Conservation (phyloP, 2,888 invertebrate genomes). For the Exocentrus adspersus region DNA sequence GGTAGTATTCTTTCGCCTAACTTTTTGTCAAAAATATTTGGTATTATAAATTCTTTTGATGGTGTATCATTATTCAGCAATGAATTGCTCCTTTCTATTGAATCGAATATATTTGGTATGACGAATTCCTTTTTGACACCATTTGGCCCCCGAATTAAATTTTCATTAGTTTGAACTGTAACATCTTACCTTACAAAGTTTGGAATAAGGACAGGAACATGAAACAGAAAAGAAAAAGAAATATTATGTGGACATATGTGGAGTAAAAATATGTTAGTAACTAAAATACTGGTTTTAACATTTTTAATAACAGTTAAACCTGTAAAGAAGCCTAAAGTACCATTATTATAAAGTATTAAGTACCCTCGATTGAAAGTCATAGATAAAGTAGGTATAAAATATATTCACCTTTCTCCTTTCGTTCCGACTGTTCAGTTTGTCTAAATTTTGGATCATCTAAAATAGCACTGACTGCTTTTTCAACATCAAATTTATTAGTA, state of each 20-base stretch:
- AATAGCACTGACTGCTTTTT: constrained; percentile 78
- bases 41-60: constrained; percentile 28
- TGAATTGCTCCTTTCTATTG: neutral
- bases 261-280: too few relatives aligned
- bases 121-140: constrained; percentile 15
- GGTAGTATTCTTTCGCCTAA: neutral
- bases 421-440: constrained; percentile 23
- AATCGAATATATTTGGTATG: constrained; percentile 29
- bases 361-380: too few relatives aligned
- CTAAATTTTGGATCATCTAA: constrained; percentile 49
- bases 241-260: too few relatives aligned
- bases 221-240: constrained; percentile 51
- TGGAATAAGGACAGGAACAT: constrained; percentile 51
- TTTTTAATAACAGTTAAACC: too few relatives aligned
- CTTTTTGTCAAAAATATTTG: constrained; percentile 23
- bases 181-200: constrained; percentile 67
- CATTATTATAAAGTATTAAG: too few relatives aligned
- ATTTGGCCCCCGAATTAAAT: constrained; percentile 28
- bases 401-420: constrained; percentile 61
- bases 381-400: too few relatives aligned
- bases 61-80: constrained; percentile 9
- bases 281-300: too few relatives aligned
- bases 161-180: constrained; percentile 36
- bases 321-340: too few relatives aligned
- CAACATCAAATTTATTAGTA: constrained; percentile 76